A percentile compares a stretch with the other conserved stretches of the same genome.
phyloP scores from a whole-genome alignment of 2,888 invertebrate species.

The Mythimna ferrago region DNA sequence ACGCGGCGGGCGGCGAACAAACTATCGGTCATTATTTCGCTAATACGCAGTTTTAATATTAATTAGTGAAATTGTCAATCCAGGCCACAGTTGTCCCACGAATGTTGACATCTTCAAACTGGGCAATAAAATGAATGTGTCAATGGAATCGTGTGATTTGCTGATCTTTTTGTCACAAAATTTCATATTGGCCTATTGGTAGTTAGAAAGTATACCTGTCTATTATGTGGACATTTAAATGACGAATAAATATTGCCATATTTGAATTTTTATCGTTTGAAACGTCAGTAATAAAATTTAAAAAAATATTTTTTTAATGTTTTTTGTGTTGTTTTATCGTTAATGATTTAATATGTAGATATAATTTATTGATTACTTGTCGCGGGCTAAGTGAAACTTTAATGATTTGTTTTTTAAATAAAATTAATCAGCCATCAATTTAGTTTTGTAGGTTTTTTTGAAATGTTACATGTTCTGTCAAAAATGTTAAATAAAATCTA shows the following conservation, averaged over 20 bases:
- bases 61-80: slow-evolving; percentile 62
- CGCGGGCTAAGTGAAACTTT: slow-evolving; percentile 5
- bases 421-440: too few relatives aligned
- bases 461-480: too few relatives aligned
- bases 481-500: too few relatives aligned
- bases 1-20: slow-evolving; percentile 49
- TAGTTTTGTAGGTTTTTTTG: too few relatives aligned
- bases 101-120: slow-evolving; percentile 33
- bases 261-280: slow-evolving; percentile 27
- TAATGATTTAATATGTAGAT: background rate
- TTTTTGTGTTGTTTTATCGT: slow-evolving; percentile 27
- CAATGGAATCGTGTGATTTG: slow-evolving; percentile 17
- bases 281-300: slow-evolving; percentile 21
- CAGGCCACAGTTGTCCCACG: slow-evolving; percentile 52
- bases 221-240: slow-evolving; percentile 24
- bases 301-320: slow-evolving; percentile 16
- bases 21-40: slow-evolving; percentile 46
- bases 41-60: slow-evolving; percentile 60
- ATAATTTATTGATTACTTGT: slow-evolving; percentile 22
- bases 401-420: background rate
- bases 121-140: slow-evolving; percentile 32
- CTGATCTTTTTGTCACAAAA: slow-evolving; percentile 21
- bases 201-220: slow-evolving; percentile 54
- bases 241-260: slow-evolving; percentile 38
- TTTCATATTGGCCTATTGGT: slow-evolving; percentile 8